Percentiles rank a stretch among this genome's conserved stretches.
Conservation (phyloP, 2,888 invertebrate genomes). For the Nephrotoma guestfalica region DNA sequence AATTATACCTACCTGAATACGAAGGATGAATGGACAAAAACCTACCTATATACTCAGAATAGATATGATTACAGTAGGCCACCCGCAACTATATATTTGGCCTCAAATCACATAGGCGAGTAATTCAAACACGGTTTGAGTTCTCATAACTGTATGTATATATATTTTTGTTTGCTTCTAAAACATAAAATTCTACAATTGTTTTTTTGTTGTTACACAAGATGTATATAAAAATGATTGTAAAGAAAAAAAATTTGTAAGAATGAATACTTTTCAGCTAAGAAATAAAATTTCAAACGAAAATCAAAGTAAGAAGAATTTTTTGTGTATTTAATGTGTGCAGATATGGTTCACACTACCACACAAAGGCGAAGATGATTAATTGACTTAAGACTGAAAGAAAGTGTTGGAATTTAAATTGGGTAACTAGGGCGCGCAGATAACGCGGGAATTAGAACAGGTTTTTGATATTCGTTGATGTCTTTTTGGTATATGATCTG, state of each 20-base stretch:
- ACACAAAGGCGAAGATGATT: not conserved
- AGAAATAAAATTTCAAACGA: not conserved
- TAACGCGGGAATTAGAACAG: not conserved
- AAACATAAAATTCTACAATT: not conserved
- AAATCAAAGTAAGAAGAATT: not conserved
- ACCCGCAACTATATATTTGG: not conserved
- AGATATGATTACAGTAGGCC: not conserved
- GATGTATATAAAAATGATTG: not conserved
- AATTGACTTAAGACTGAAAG: not conserved
- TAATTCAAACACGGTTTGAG: not conserved
- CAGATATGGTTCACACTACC: not conserved
- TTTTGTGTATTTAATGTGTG: not conserved
- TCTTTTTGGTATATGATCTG: not conserved
- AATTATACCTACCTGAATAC: not conserved
- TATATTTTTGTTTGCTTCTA: not conserved
- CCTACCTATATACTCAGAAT: not conserved
- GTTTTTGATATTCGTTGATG: not conserved
- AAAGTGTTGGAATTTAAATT: not conserved
- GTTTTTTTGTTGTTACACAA: not conserved
- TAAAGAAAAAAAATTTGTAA: not conserved
- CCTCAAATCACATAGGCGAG: not conserved
- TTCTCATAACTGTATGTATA: not conserved
- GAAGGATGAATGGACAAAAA: not conserved
- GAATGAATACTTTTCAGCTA: not conserved
- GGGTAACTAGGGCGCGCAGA: not conserved